Evolutionary conservation across 2,888 invertebrate species (phyloP), one percentile per base, ranked within the genome.

Genomic region (Drosophila silvestris): DNA sequence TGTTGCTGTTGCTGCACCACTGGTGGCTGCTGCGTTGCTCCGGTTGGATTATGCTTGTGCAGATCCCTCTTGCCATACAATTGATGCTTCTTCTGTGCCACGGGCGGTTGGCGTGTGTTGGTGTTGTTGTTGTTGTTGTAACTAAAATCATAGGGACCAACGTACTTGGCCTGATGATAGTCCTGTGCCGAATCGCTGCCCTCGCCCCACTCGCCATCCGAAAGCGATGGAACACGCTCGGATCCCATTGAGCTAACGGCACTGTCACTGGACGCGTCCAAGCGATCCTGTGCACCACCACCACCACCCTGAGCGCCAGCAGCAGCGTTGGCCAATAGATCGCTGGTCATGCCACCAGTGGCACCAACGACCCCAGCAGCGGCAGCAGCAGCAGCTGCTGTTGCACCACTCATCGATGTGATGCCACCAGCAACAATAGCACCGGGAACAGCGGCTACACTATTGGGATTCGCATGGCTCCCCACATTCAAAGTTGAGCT

Each of bases 171-270:
- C 73, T 93, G 93, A 88, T 96, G 96, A 91, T 96, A 97, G 92
- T 97, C 97, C 93, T 96, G 96, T 2, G 96, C 96, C 0, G 97
- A 97, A 91, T 98, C 97, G 59, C 97, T 97, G 37, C 97, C 97
- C 91, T 98, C 98, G 92, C 97, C 97, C 97, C 97, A 98, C 91
- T 97, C 98, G 4, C 97, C 97, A 91, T 98, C 98, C 1, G 97
- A 97, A 3, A 97, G 94, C 0, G 97, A 97, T 5, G 97, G 97
- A 14, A 98, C 97, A 19, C 98, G 95, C 91, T 98, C 98, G 3
- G 97, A 97, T 5, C 97, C 97, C 97, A 98, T 97, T 3, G 98
- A 98, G 73, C 98, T 98, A 41, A 98, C 98, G 1, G 98, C 98
- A 91, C 97, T 97, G 93, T 98, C 98, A 66, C 97, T 97, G 22